Percentiles rank a stretch among this genome's conserved stretches.
Evolutionary conservation across 2,888 invertebrate species (phyloP).

Genomic region (Spatulosminthurus flaviceps): DNA sequence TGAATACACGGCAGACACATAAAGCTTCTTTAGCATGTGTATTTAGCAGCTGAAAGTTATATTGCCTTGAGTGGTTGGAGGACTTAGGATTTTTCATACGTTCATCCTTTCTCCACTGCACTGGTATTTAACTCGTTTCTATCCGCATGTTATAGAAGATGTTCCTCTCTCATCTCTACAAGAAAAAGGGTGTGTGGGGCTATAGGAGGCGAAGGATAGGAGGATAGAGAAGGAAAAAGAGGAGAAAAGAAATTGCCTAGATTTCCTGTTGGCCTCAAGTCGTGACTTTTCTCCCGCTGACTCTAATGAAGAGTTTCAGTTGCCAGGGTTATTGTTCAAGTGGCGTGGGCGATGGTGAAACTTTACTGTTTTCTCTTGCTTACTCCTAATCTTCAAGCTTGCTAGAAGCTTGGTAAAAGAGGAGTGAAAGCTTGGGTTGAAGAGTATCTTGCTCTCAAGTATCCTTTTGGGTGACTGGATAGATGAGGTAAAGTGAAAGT

Average conservation of each 20-base stretch:
- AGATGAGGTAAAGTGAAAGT: conserved; percentile 19
- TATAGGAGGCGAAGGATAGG: not conserved
- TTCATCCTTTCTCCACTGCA: too few species aligned
- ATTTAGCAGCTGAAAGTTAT: too few species aligned
- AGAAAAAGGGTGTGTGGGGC: not conserved
- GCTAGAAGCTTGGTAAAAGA: not conserved
- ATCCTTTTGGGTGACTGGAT: not conserved
- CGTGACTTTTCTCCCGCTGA: conserved; percentile 23
- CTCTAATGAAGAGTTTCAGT: conserved; percentile 38
- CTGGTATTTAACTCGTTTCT: too few species aligned
- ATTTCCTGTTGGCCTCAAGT: conserved; percentile 32
- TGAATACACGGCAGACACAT: too few species aligned
- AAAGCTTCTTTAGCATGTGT: too few species aligned
- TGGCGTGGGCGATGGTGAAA: conserved; percentile 24
- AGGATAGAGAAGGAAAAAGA: not conserved
- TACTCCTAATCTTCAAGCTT: conserved; percentile 10
- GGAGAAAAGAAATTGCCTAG: conserved; percentile 16
- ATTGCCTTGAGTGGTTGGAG: too few species aligned
- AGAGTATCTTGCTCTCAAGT: not conserved
- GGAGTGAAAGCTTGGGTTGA: too few species aligned
- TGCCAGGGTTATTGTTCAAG: conserved; percentile 29
- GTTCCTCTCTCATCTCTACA: too few species aligned
- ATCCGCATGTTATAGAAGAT: too few species aligned
- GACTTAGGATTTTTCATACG: too few species aligned
- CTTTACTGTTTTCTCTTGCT: conserved; percentile 31